A percentile compares a stretch with the other conserved stretches of the same genome.
These are phyloP conservation scores for Platorchestia sp. DNA, from an alignment of 1,140 invertebrate genomes.

Conservation along the genomic window DNA sequence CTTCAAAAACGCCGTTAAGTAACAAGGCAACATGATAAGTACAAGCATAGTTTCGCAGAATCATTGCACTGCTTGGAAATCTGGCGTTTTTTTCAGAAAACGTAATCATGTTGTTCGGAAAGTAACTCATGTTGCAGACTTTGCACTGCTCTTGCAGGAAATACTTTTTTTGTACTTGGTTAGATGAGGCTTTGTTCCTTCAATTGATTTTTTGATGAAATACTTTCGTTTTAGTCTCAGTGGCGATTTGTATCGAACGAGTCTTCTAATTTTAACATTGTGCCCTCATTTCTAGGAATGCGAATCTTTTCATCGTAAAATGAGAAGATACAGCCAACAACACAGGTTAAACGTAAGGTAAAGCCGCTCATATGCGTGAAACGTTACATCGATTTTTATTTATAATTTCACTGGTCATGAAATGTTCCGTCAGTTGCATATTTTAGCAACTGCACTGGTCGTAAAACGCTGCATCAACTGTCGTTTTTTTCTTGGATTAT, in stretches of 20 bases:
- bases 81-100: not conserved
- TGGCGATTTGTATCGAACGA: too few relatives aligned
- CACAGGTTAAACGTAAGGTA: too few relatives aligned
- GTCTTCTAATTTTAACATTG: not conserved
- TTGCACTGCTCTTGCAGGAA: not conserved
- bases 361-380: too few relatives aligned
- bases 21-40: not conserved
- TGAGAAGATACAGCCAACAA: too few relatives aligned
- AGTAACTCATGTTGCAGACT: not conserved
- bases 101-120: not conserved
- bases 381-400: too few relatives aligned
- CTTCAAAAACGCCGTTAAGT: not conserved
- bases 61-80: not conserved
- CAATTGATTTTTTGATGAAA: not conserved
- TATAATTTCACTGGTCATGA: too few relatives aligned
- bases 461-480: too few relatives aligned
- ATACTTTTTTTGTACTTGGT: not conserved
- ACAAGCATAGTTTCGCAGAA: not conserved
- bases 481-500: too few relatives aligned
- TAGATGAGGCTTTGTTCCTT: not conserved
- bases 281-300: not conserved
- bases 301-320: too few relatives aligned
- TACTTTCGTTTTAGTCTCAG: not conserved
- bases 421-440: too few relatives aligned
- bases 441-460: too few relatives aligned